Base-by-base conservation (phyloP, 64 coral and sea anemone species). In the Stylophora pistillata region DNA sequence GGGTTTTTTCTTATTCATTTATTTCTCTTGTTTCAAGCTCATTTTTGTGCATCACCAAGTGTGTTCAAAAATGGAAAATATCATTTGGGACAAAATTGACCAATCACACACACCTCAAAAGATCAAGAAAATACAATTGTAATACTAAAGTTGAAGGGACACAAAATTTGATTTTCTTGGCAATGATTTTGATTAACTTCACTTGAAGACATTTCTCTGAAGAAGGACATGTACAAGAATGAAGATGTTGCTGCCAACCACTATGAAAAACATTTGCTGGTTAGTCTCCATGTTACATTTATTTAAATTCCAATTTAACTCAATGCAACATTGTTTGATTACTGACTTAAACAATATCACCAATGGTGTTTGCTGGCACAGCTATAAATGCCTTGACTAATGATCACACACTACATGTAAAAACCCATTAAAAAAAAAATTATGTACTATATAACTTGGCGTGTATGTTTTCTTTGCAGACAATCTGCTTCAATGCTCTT, bases 401-500 rank as follows among this genome's bases (percentile, higher is more conserved):
- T 47, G 37, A 47, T 47, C 37, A 1, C 7, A 47, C 37, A 47
- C 7, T 47, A 47, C 37, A 47, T 47, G 37, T 47, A 47, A 47
- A 47, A 3, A 47, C 37, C 37, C 7, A 47, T 7, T 33, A 20
- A 59, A 77, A 13, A 26, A 15, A 13, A 84, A 10, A 5, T 26
- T 13, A 70, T 2, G 20, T 15, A 52, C n/a, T n/a, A n/a, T 41
- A 13, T 61, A 31, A 4, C 73, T 56, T 12, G 4, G 3, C 52
- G 27, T 57, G 16, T 87, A 10, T 87, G 10, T 85, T 47, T 74
- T 47, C 74, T 77, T 10, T 53, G n/a, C 80, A 96, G 94, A 96
- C 76, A 89, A 92, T 76, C 18, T 79, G 86, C 47, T 86, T 96
- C 25, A 37, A 81, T 81, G 73, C 56, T 47, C 74, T 96, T 41